These are phyloP conservation scores for Abrostola triplasia DNA, from an alignment of 2,888 invertebrate genomes.

Conservation along the genomic window DNA sequence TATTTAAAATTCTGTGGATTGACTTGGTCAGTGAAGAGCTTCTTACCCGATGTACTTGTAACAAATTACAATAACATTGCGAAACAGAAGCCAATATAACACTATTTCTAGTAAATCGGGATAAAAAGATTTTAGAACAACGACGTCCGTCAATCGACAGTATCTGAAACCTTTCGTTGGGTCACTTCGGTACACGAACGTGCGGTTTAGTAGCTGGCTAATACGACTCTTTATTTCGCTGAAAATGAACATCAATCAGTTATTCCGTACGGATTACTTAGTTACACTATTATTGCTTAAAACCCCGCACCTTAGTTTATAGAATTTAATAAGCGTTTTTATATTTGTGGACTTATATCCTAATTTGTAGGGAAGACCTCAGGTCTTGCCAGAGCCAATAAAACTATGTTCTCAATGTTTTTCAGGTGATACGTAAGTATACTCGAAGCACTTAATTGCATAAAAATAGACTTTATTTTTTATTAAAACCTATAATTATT, in stretches of 20 bases:
- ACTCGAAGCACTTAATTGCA: conserved; percentile 23
- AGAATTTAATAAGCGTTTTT: conserved; percentile 32
- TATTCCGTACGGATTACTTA: conserved; percentile 15
- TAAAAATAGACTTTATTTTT: conserved; percentile 17
- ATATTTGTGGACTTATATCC: conserved; percentile 32
- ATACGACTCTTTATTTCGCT: conserved; percentile 42
- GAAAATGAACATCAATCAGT: conserved; percentile 31
- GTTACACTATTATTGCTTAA: conserved; percentile 51
- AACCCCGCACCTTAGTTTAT: conserved; percentile 25
- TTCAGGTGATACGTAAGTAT: conserved; percentile 24
- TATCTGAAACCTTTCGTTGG: neutral
- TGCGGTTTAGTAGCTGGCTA: conserved; percentile 25
- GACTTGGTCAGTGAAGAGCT: conserved; percentile 2
- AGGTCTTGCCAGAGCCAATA: conserved; percentile 5
- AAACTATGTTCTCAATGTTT: conserved; percentile 15
- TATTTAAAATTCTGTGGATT: conserved; percentile 22
- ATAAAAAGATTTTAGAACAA: neutral
- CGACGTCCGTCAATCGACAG: no score
- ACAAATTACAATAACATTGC: conserved; percentile 16
- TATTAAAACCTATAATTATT: conserved; percentile 28
- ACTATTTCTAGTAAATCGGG: conserved; percentile 3
- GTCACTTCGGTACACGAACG: conserved; percentile 15
- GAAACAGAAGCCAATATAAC: conserved; percentile 8
- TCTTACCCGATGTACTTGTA: conserved; percentile 4
- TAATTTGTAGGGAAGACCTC: conserved; percentile 23